Evolutionary conservation across 30 jellyfish, hydroid and myxozoan genomes (phyloP).

Genomic region (Cassiopea xamachana): DNA sequence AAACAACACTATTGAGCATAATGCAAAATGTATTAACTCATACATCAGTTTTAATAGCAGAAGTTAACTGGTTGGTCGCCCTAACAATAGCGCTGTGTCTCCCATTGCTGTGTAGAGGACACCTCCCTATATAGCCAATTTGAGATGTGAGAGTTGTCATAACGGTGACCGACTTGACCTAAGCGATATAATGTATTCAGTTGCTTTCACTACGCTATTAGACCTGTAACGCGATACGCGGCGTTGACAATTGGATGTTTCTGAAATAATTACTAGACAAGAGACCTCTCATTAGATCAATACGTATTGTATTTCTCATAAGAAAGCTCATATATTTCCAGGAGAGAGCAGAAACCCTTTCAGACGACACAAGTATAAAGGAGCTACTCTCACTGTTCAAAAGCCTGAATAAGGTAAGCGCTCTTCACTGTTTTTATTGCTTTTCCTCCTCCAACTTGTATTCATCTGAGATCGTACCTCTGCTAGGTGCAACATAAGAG

Average conservation of each 20-base stretch:
- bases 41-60: too few relatives aligned
- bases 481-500: too few relatives aligned
- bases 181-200: not conserved
- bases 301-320: constrained; percentile 6
- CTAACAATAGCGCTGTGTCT: not conserved
- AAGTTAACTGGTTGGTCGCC: not conserved
- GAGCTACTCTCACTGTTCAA: constrained; percentile 4
- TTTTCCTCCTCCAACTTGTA: not conserved
- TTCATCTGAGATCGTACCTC: not conserved
- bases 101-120: not conserved
- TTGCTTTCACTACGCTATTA: constrained; percentile 16
- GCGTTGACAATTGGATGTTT: constrained; percentile 6
- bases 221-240: constrained; percentile 13
- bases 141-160: constrained; percentile 1
- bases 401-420: not conserved
- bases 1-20: too few relatives aligned
- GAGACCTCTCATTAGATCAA: constrained; percentile 20
- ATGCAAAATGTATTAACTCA: too few relatives aligned
- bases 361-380: constrained; percentile 15
- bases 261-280: constrained; percentile 19
- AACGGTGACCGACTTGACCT: constrained; percentile 34
- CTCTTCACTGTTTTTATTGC: not conserved
- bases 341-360: constrained; percentile 21
- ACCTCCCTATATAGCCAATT: not conserved
- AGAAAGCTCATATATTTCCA: constrained; percentile 20